Evolutionary conservation across 1,140 invertebrate genomes (phyloP).

Genomic region (Ceratina calcarata): DNA sequence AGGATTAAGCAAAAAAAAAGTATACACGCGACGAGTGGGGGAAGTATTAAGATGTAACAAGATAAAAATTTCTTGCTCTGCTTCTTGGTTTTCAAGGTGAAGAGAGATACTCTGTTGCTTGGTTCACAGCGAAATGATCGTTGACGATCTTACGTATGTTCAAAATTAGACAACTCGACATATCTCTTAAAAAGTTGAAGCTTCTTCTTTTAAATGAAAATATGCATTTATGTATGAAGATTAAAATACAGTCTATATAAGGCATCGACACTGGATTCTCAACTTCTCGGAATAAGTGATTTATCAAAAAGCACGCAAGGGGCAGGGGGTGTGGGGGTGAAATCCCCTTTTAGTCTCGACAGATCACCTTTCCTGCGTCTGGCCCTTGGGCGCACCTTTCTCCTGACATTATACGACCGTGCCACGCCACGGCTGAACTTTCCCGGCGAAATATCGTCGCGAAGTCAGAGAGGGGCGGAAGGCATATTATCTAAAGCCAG

Average conservation of each 20-base stretch:
- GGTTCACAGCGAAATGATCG: too few species aligned
- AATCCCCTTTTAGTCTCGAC: slow-evolving; percentile 9
- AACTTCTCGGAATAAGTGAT: too few species aligned
- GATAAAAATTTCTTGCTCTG: slow-evolving; percentile 28
- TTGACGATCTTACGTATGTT: too few species aligned
- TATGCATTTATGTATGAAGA: too few species aligned
- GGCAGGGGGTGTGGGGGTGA: background rate
- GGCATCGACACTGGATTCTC: too few species aligned
- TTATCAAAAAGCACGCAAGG: too few species aligned
- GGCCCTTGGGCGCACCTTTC: background rate
- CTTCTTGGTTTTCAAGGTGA: slow-evolving; percentile 6
- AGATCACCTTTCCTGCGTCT: slow-evolving; percentile 12
- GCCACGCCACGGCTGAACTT: slow-evolving; percentile 51
- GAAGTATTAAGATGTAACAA: slow-evolving; percentile 20
- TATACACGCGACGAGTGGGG: slow-evolving; percentile 2
- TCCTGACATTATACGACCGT: slow-evolving; percentile 16
- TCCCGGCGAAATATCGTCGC: slow-evolving; percentile 61
- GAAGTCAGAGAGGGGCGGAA: slow-evolving; percentile 22
- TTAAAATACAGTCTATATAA: too few species aligned
- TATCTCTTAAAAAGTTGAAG: too few species aligned
- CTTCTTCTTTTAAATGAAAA: too few species aligned
- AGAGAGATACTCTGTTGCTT: too few species aligned
- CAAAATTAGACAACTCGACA: too few species aligned
- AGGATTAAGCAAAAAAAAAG: background rate
- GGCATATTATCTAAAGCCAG: slow-evolving; percentile 70